These are phyloP conservation scores for Poeciliopsis gracilis DNA, from an alignment of 2,797 vertebrate species.

Conservation along the genomic window DNA sequence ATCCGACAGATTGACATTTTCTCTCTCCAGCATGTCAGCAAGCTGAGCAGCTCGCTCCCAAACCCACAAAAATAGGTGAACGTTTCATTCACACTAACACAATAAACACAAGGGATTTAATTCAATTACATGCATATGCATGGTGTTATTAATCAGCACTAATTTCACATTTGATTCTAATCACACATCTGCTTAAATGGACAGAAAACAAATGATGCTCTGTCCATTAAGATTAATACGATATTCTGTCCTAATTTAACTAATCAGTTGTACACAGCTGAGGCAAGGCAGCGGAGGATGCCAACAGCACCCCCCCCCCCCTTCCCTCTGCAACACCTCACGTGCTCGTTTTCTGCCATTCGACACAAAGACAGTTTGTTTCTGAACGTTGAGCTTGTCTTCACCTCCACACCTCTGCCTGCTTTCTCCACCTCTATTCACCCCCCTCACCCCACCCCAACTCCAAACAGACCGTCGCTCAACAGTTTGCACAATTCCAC, in stretches of 20 bases:
- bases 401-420: constrained; percentile 77
- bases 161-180: constrained; percentile 70
- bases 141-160: constrained; percentile 62
- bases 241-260: constrained; percentile 68
- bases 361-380: constrained; percentile 74
- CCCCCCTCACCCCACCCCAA: constrained; percentile 26
- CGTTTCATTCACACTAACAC: constrained; percentile 46
- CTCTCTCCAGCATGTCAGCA: constrained; percentile 1
- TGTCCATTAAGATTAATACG: constrained; percentile 63
- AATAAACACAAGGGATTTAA: constrained; percentile 39
- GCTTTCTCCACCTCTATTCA: constrained; percentile 68
- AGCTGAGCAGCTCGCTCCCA: neutral
- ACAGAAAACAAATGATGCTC: constrained; percentile 52
- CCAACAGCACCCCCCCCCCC: constrained; percentile 12
- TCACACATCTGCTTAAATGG: constrained; percentile 34
- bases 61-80: constrained; percentile 24
- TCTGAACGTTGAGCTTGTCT: constrained; percentile 69
- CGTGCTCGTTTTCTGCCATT: constrained; percentile 39
- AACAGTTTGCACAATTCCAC: constrained; percentile 53
- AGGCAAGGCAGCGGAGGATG: constrained; percentile 43
- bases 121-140: constrained; percentile 60
- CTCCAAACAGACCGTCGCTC: constrained; percentile 68
- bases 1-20: constrained; percentile 20
- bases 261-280: constrained; percentile 73
- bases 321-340: constrained; percentile 10